Percentiles rank a stretch among this genome's conserved stretches.
phyloP scores from a whole-genome alignment of 2,888 invertebrate genomes.

The Himalopsyche anomala region DNA sequence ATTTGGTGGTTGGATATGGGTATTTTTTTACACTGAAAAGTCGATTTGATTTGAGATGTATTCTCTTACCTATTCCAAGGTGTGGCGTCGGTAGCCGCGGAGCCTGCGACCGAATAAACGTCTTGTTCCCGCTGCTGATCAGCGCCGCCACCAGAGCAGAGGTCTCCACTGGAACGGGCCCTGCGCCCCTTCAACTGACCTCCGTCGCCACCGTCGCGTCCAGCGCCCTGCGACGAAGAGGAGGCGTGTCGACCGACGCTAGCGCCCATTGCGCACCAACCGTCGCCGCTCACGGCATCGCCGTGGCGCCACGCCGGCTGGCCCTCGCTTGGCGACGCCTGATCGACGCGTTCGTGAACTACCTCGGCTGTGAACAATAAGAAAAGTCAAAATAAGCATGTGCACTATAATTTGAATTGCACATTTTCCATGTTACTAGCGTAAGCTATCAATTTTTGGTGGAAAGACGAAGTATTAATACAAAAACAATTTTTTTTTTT shows the following conservation, averaged over 20 bases:
- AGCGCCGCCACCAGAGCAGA: conserved; percentile 80
- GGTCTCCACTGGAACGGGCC: conserved; percentile 85
- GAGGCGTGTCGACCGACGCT: conserved; percentile 65
- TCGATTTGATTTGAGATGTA: neutral
- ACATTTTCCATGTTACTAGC: too few species aligned
- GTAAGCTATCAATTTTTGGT: too few species aligned
- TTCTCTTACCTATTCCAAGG: conserved; percentile 71
- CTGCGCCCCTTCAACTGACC: conserved; percentile 78
- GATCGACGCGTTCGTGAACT: neutral
- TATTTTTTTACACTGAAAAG: too few species aligned
- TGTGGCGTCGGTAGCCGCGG: conserved; percentile 75
- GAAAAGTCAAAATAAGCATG: neutral
- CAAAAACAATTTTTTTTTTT: too few species aligned
- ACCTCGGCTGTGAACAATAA: neutral
- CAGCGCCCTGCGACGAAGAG: conserved; percentile 63
- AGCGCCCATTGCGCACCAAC: conserved; percentile 65
- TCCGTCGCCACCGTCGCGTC: conserved; percentile 59
- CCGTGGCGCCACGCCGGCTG: conserved; percentile 49
- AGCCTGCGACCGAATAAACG: conserved; percentile 75
- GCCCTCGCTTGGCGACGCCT: conserved; percentile 38
- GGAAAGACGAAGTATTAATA: too few species aligned
- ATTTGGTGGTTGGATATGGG: too few species aligned
- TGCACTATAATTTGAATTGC: too few species aligned
- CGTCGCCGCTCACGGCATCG: conserved; percentile 61
- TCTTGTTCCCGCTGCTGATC: conserved; percentile 72